A percentile compares a stretch with the other conserved stretches of the same genome.
Evolutionary conservation across 1,140 invertebrate species (phyloP).

Genomic region (Eupristina koningsbergeri): DNA sequence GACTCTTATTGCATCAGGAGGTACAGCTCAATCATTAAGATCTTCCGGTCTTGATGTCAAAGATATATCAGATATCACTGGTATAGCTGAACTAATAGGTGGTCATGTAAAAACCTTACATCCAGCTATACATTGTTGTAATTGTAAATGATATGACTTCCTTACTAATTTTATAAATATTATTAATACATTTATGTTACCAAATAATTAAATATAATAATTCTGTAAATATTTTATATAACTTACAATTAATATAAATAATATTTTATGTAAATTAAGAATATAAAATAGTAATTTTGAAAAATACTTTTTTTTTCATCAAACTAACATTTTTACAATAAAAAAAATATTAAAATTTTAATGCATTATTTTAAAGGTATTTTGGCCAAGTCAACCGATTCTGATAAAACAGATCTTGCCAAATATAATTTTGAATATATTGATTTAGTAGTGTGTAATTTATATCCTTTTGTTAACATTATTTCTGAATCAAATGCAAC

Average conservation of each 20-base stretch:
- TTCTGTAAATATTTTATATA: no score
- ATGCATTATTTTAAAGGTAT: slow-evolving; percentile 73
- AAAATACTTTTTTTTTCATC: no score
- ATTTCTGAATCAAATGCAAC: slow-evolving; percentile 87
- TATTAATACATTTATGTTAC: no score
- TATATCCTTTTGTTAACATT: slow-evolving; percentile 96
- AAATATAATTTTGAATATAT: slow-evolving; percentile 84
- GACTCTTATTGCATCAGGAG: slow-evolving; percentile 93
- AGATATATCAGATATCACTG: slow-evolving; percentile 88
- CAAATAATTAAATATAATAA: no score
- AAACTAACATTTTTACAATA: no score
- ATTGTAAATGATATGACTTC: slow-evolving; percentile 22
- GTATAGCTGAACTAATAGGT: slow-evolving; percentile 95
- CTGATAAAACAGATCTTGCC: slow-evolving; percentile 88
- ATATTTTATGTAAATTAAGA: slow-evolving; percentile 20
- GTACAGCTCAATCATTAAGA: slow-evolving; percentile 89
- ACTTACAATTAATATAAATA: no score
- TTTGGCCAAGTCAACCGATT: slow-evolving; percentile 79
- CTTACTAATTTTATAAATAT: background rate
- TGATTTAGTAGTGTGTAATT: slow-evolving; percentile 92
- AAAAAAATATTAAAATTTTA: no score
- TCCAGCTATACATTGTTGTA: slow-evolving; percentile 94
- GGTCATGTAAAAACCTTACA: slow-evolving; percentile 98
- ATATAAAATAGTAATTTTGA: slow-evolving; percentile 24
- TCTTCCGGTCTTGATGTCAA: slow-evolving; percentile 85